Evolutionary conservation across 2,113 vertebrate genomes (phyloP), one percentile per base, ranked within the genome.

Genomic region (Brachypteracias leptosomus): DNA sequence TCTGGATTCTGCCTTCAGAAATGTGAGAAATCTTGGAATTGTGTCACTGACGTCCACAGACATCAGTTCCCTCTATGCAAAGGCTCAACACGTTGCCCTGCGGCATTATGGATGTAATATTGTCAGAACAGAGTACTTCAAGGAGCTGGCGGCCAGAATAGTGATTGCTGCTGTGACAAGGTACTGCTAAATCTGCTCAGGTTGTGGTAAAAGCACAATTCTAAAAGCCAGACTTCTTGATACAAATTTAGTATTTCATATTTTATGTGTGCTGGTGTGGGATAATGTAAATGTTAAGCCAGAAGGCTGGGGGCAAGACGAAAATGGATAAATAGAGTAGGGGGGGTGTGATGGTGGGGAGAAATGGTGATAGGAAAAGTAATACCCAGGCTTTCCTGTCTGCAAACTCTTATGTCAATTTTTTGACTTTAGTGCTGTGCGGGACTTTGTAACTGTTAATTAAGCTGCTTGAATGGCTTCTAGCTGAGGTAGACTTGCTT

Each of bases 21-120:
- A 99, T 3, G 97, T 99, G 74, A 98, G 99, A 28, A 99, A 99
- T 90, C 97, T 99, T 93, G 99, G 99, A 61, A 99, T 99, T 63
- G 97, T 99, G 54, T 99, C 99, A 0, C 78, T 99, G 97, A 99
- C 99, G 0, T 99, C 99, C 61, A 99, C 99, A 17, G 99, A 99
- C 97, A 98, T 98, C 21, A 98, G 99, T 77, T 99, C 99, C 5
- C 98, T 99, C 14, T 99, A 99, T 90, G 98, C 99, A 84, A 99
- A 99, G 97, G 98, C 98, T 5, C 98, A 98, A 14, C 99, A 99
- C 9, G 98, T 99, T 63, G 98, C 99, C 8, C 98, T 99, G 84
- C 99, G 99, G 2, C 99, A 99, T 96, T 99, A 99, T 0, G 98
- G 98, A 40, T 99, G 99, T 73, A 98, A 98, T 85, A 98, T 99